A percentile compares a stretch with the other conserved stretches of the same genome.
Evolutionary conservation across 1,140 invertebrate genomes (phyloP).

Genomic region (Stenopsyche tienmushanensis): DNA sequence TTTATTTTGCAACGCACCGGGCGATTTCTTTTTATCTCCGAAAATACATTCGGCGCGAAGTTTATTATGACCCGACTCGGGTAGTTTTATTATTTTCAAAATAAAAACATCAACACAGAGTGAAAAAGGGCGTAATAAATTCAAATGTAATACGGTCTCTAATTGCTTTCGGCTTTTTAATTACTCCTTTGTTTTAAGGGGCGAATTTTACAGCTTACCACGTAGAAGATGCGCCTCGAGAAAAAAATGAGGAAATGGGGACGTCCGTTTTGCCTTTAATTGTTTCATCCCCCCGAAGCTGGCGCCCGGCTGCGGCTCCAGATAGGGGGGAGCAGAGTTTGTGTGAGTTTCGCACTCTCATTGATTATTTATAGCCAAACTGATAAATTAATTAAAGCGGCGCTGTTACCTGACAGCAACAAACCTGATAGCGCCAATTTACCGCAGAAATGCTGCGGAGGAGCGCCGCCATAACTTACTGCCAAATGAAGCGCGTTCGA

Average conservation of each 20-base stretch:
- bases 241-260: neutral
- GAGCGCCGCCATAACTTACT: too few relatives aligned
- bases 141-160: constrained; percentile 22
- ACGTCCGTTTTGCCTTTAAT: constrained; percentile 25
- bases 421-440: constrained; percentile 23
- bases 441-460: too few relatives aligned
- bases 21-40: too few relatives aligned
- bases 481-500: too few relatives aligned
- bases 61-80: too few relatives aligned
- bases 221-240: neutral
- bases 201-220: constrained; percentile 12
- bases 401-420: neutral
- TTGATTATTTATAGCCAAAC: constrained; percentile 25
- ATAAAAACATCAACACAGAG: constrained; percentile 14
- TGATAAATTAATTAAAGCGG: constrained; percentile 27
- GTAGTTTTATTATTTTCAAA: too few relatives aligned
- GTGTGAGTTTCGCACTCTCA: too few relatives aligned
- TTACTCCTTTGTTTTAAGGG: constrained; percentile 19
- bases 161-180: constrained; percentile 27
- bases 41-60: too few relatives aligned
- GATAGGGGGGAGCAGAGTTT: neutral
- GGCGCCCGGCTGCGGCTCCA: neutral
- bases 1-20: too few relatives aligned
- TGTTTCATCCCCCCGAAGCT: too few relatives aligned
- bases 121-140: constrained; percentile 23